Conservation (phyloP, 2,113 vertebrate species). For the Coreoperca whiteheadi region DNA sequence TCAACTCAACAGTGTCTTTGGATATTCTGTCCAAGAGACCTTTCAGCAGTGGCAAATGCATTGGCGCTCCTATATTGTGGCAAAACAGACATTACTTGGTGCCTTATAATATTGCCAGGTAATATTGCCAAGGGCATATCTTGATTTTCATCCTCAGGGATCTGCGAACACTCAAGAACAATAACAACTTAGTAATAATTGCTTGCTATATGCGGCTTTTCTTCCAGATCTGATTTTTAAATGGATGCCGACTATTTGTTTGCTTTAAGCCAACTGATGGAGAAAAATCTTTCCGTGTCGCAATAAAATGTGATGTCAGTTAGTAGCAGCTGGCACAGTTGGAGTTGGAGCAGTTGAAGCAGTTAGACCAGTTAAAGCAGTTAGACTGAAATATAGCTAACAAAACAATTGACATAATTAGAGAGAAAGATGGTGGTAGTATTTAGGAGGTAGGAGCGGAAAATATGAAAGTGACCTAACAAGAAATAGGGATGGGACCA, state of each 20-base stretch:
- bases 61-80: background rate
- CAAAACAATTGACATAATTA: background rate
- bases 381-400: background rate
- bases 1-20: background rate
- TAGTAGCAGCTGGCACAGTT: no score
- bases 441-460: background rate
- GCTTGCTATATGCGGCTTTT: background rate
- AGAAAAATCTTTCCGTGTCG: background rate
- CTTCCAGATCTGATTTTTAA: no score
- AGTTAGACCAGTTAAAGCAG: background rate
- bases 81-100: background rate
- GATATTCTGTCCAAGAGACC: background rate
- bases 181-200: background rate
- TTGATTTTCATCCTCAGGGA: background rate
- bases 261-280: background rate
- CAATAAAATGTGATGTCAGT: background rate
- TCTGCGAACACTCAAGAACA: background rate
- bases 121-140: background rate
- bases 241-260: background rate
- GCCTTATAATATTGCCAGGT: background rate
- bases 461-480: background rate
- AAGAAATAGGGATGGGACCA: no score
- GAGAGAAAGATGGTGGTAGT: background rate
- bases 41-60: background rate
- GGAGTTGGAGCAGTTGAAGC: no score